These are phyloP conservation scores for Sula dactylatra DNA, from an alignment of 2,113 vertebrate species.

Conservation along the genomic window DNA sequence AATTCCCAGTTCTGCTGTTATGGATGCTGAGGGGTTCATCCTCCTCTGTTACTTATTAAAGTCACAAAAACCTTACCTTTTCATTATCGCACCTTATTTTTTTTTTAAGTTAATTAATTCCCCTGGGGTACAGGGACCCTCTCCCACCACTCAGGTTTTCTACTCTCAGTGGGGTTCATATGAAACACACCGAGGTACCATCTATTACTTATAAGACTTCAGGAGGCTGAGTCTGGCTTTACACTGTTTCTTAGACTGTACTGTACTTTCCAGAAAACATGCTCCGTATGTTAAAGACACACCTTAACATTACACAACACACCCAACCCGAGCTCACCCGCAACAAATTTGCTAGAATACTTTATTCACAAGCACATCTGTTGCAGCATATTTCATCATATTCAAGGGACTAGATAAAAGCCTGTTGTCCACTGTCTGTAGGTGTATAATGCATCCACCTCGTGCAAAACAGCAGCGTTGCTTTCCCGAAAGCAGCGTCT, in stretches of 20 bases:
- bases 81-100: background rate
- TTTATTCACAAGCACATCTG: background rate
- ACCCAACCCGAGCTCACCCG: accelerated
- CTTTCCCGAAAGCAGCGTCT: background rate
- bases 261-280: background rate
- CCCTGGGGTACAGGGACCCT: background rate
- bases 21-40: background rate
- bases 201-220: background rate
- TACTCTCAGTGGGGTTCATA: accelerated
- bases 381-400: background rate
- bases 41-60: background rate
- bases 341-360: background rate
- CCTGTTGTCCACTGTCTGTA: background rate
- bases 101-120: background rate
- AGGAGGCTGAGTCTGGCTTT: background rate
- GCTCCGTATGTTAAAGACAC: background rate
- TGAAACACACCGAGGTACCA: background rate
- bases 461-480: background rate
- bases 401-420: background rate
- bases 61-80: background rate
- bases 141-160: background rate
- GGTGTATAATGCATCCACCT: background rate
- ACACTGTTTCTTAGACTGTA: background rate
- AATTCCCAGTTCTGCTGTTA: background rate
- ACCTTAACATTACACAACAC: background rate